Evolutionary conservation across 2,888 invertebrate genomes (phyloP).

Genomic region (Dysmachus trigonus): DNA sequence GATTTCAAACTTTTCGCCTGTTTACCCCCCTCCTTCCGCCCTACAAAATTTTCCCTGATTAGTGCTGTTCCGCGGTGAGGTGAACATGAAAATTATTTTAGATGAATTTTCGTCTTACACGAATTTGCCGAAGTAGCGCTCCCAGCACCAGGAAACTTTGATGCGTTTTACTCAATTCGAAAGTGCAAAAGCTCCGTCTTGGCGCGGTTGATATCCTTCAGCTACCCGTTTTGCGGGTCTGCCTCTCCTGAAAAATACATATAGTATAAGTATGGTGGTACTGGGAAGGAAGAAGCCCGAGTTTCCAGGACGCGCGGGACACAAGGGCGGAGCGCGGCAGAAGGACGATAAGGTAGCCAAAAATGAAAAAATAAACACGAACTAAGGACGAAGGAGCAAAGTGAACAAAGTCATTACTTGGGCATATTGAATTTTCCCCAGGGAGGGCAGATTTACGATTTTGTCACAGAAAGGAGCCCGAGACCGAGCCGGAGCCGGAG

Average conservation of each 20-base stretch:
- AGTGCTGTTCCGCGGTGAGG: not conserved
- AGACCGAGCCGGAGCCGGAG: too few species aligned
- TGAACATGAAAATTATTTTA: conserved; percentile 29
- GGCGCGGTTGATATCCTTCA: not conserved
- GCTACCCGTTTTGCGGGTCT: not conserved
- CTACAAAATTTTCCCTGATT: not conserved
- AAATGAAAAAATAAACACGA: conserved; percentile 37
- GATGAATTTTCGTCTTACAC: not conserved
- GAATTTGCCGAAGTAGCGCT: not conserved
- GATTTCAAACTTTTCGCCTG: not conserved
- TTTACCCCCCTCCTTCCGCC: not conserved
- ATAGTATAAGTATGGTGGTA: not conserved
- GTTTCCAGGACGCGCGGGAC: too few species aligned
- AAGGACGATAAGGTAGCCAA: not conserved
- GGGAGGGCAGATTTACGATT: conserved; percentile 48
- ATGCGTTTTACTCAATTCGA: conserved; percentile 1
- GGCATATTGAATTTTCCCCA: conserved; percentile 48
- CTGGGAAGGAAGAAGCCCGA: too few species aligned
- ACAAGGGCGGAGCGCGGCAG: not conserved
- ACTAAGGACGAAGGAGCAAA: conserved; percentile 43
- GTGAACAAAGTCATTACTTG: conserved; percentile 49
- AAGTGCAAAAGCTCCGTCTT: conserved; percentile 13
- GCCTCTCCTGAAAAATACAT: conserved; percentile 12
- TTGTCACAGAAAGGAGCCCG: conserved; percentile 33
- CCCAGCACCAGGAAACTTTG: not conserved